These are phyloP conservation scores for Potamarius usumacintae DNA, from an alignment of 2,113 vertebrate genomes.

Conservation along the genomic window DNA sequence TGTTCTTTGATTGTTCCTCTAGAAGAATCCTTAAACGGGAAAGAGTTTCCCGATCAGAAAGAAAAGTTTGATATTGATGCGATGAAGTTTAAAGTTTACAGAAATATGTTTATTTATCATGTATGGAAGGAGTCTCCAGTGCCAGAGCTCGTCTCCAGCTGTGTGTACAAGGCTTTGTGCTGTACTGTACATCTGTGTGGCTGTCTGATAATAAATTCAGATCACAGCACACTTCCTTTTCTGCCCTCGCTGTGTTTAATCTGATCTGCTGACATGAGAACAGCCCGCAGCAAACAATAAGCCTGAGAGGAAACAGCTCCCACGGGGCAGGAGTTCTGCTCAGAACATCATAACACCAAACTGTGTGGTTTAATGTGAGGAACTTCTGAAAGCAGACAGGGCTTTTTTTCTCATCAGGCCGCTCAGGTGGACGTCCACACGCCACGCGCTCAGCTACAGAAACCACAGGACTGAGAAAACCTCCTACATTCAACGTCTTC, in stretches of 20 bases:
- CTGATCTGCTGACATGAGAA: background rate
- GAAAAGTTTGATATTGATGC: background rate
- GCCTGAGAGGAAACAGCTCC: background rate
- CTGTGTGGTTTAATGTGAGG: slow-evolving; percentile 20
- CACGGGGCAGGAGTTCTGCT: slow-evolving; percentile 16
- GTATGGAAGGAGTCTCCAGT: background rate
- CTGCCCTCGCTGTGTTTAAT: background rate
- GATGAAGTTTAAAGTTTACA: background rate
- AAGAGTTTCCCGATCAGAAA: background rate
- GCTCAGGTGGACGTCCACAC: slow-evolving; percentile 6
- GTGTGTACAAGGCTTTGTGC: background rate
- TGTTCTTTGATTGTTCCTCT: background rate
- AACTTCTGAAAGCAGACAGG: slow-evolving; percentile 39
- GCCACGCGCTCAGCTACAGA: background rate
- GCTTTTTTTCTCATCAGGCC: slow-evolving; percentile 31
- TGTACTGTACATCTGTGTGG: background rate
- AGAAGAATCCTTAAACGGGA: background rate
- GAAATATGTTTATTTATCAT: background rate
- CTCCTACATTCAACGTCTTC: background rate
- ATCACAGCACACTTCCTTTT: background rate
- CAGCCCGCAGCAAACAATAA: background rate
- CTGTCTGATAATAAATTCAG: background rate
- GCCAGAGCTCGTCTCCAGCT: background rate
- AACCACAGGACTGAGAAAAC: slow-evolving; percentile 15
- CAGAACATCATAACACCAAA: slow-evolving; percentile 41